phyloP scores from a whole-genome alignment of 2,888 invertebrate genomes.

The Neoscelio sp. region DNA sequence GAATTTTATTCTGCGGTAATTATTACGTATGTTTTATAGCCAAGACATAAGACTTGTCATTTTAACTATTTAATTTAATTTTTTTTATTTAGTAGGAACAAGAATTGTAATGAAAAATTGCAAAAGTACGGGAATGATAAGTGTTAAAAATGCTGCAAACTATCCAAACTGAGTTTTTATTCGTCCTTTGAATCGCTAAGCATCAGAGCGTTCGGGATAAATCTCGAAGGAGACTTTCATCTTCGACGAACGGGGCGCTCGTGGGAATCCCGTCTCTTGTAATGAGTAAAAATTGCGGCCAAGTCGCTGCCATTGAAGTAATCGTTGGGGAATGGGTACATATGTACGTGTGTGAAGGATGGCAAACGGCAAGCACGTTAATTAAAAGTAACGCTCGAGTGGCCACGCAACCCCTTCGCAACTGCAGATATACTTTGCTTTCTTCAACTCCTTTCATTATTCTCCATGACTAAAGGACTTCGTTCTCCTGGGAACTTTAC shows the following conservation, averaged over 20 bases:
- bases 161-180: constrained; percentile 12
- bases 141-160: constrained; percentile 19
- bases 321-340: constrained; percentile 43
- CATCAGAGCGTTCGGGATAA: background rate
- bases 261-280: constrained; percentile 62
- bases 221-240: constrained; percentile 68
- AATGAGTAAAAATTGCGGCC: constrained; percentile 79
- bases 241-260: constrained; percentile 48
- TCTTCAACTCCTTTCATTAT: constrained; percentile 48
- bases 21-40: no score
- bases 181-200: constrained; percentile 25
- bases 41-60: no score
- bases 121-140: background rate
- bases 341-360: constrained; percentile 68
- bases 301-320: constrained; percentile 69
- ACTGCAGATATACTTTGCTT: constrained; percentile 31
- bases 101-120: background rate
- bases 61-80: no score
- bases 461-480: constrained; percentile 16
- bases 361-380: constrained; percentile 72
- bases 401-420: constrained; percentile 42
- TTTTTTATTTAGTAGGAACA: no score
- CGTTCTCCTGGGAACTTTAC: constrained; percentile 35
- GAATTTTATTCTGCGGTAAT: no score
- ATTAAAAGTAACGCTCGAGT: constrained; percentile 78